These are phyloP conservation scores for Torymus tubicola DNA, from an alignment of 2,888 invertebrate genomes.

Conservation along the genomic window DNA sequence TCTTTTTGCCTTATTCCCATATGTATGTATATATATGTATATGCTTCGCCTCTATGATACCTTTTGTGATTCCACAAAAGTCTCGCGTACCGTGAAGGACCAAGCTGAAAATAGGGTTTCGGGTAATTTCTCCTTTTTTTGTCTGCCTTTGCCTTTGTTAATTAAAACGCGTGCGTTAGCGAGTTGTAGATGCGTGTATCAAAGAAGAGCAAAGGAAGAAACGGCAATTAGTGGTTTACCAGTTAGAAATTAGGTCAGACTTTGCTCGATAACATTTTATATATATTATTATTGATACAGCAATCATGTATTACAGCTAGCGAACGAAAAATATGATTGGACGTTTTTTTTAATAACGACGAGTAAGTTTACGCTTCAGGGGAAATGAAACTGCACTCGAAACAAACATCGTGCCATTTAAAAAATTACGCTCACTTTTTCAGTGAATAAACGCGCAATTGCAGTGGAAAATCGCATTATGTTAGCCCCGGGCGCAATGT, in stretches of 20 bases:
- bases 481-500: not conserved
- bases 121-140: not conserved
- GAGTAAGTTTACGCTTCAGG: no score
- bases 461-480: not conserved
- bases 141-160: not conserved
- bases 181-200: not conserved
- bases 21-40: no score
- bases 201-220: not conserved
- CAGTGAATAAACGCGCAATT: not conserved
- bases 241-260: no score
- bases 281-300: no score
- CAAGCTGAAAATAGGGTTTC: constrained; percentile 28
- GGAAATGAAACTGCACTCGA: no score
- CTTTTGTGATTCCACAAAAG: not conserved
- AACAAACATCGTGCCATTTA: no score
- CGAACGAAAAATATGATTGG: no score
- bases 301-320: no score
- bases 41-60: not conserved
- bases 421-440: no score
- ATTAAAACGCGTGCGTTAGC: constrained; percentile 7
- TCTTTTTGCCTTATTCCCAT: not conserved
- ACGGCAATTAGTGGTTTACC: constrained; percentile 17
- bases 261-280: no score
- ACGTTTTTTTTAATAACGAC: no score
- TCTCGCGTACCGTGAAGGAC: not conserved